Evolutionary conservation across 2,797 vertebrate species (phyloP).

Genomic region (Scleropages formosus): DNA sequence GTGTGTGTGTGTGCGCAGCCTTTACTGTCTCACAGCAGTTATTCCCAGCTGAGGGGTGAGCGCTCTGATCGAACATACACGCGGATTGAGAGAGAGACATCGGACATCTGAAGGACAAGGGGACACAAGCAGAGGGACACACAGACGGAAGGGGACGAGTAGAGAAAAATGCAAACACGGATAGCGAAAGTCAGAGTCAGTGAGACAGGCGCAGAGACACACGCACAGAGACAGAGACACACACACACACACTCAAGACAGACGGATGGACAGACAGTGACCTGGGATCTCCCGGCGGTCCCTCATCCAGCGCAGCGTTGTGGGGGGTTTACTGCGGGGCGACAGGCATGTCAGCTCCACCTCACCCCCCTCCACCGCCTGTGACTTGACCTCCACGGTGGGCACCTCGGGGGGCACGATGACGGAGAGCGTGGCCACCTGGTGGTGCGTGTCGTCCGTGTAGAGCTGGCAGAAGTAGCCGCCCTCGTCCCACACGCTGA

Average conservation of each 20-base stretch:
- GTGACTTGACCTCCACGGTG: slow-evolving; percentile 79
- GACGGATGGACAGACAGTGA: slow-evolving; percentile 42
- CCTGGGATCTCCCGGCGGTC: slow-evolving; percentile 82
- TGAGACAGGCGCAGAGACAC: slow-evolving; percentile 10
- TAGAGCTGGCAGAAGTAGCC: slow-evolving; percentile 94
- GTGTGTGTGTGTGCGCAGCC: slow-evolving; percentile 58
- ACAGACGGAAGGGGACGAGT: slow-evolving; percentile 41
- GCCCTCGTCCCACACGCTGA: slow-evolving; percentile 84
- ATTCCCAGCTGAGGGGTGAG: too few species aligned
- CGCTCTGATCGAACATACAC: too few species aligned
- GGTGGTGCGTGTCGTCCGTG: slow-evolving; percentile 86
- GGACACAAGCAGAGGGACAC: neutral
- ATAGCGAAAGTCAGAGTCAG: slow-evolving; percentile 33
- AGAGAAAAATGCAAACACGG: slow-evolving; percentile 39
- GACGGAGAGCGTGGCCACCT: slow-evolving; percentile 82
- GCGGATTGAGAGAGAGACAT: too few species aligned
- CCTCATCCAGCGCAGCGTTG: slow-evolving; percentile 80
- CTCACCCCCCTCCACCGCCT: slow-evolving; percentile 83
- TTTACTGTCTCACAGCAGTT: slow-evolving; percentile 63
- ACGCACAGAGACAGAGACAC: neutral
- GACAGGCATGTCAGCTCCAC: slow-evolving; percentile 81
- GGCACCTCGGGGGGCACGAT: slow-evolving; percentile 81
- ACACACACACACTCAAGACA: neutral
- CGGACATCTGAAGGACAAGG: neutral
- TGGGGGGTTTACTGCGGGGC: slow-evolving; percentile 79